These are phyloP conservation scores for Platycnemis pennipes DNA, from an alignment of 2,888 invertebrate species.

Conservation along the genomic window DNA sequence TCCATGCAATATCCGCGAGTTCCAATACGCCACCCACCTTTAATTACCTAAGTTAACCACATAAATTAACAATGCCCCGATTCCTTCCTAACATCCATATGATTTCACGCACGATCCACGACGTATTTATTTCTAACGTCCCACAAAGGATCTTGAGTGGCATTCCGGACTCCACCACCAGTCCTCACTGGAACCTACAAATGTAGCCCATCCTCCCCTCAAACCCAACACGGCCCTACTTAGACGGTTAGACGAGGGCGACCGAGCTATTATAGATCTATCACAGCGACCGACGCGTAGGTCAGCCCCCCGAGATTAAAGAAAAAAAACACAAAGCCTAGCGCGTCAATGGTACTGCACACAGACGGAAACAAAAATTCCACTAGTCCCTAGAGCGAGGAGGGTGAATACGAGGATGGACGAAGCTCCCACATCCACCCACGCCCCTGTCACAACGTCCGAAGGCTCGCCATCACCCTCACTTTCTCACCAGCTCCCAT, in stretches of 20 bases:
- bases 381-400: background rate
- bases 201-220: background rate
- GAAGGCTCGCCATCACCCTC: background rate
- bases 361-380: background rate
- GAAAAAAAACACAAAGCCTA: background rate
- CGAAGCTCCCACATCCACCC: background rate
- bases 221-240: background rate
- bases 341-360: background rate
- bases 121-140: background rate
- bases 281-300: background rate
- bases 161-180: background rate
- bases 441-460: too few species aligned
- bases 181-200: background rate
- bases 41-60: too few species aligned
- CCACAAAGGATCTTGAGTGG: background rate
- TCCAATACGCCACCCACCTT: background rate
- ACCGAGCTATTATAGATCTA: background rate
- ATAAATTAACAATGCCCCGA: too few species aligned
- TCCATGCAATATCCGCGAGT: conserved; percentile 6
- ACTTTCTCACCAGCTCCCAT: background rate
- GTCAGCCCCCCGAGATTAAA: background rate
- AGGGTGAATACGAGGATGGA: background rate
- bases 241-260: background rate
- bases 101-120: background rate
- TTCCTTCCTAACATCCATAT: too few species aligned